Base-by-base conservation (phyloP, 2,888 invertebrate genomes). In the Drosophila basisetae region DNA sequence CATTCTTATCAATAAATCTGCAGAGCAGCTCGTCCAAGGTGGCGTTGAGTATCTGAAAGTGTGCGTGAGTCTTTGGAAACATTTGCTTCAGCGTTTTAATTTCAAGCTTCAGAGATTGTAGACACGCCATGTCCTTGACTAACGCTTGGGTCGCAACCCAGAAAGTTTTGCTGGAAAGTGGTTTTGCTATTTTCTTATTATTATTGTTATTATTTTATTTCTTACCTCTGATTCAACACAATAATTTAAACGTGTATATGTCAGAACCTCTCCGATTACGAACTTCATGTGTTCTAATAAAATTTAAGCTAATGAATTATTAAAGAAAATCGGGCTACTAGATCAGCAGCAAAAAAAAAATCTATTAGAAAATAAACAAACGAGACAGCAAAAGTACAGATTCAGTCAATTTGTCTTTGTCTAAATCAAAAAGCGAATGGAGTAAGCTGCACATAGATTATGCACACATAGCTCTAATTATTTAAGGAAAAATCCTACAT, bases 21-120 rank as follows among this genome's bases (percentile, higher is more conserved):
- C 99, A 99, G 94, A 97, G 97, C 93, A 99, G 95, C 95, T 99
- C 99, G 95, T 99, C 99, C 93, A 99, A 98, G 95, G 98, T 98
- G 92, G 99, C 98, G 94, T 97, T 96, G 94, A 98, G 96, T 94
- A 99, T 97, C 96, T 98, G 98, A 95, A 99, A 99, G 94, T 98
- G 95, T 94, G 98, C 97, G 96, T 99, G 99, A 94, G 96, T 96
- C 95, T 97, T 97, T 79, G 98, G 97, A 95, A 99, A 99, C 94
- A 97, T 96, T 94, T 96, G 96, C 95, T 99, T 98, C 94, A 99
- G 95, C 92, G 97, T 97, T 95, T 97, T 97, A 94, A 99, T 98
- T 96, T 99, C 99, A 95, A 98, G 97, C 95, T 99, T 99, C 92
- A 99, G 95, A 91, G 97, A 98, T 94, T 98, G 97, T 95, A 99